Evolutionary conservation across 2,888 invertebrate species (phyloP).

Genomic region (Tenthredo distinguenda): DNA sequence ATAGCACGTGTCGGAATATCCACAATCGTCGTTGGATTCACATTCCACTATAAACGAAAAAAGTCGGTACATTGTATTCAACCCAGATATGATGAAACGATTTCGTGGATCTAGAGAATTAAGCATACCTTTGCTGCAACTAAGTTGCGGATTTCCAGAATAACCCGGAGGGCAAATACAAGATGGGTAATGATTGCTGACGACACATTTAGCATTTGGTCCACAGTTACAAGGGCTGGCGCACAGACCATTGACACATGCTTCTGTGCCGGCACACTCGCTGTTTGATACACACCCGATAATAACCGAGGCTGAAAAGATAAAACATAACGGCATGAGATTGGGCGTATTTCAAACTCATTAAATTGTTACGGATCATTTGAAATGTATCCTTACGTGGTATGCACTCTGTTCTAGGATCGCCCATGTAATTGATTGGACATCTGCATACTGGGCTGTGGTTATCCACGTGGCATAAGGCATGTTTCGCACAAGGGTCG

Average conservation of each 20-base stretch:
- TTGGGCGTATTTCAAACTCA: no score
- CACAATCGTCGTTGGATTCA: conserved; percentile 89
- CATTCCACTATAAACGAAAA: conserved; percentile 85
- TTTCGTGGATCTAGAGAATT: not conserved
- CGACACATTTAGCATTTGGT: conserved; percentile 89
- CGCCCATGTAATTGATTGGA: conserved; percentile 88
- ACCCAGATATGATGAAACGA: not conserved
- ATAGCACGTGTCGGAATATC: conserved; percentile 89
- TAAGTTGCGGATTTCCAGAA: conserved; percentile 91
- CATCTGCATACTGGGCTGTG: conserved; percentile 90
- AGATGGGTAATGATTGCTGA: conserved; percentile 91
- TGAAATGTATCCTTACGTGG: conserved; percentile 84
- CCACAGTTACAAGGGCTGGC: conserved; percentile 93
- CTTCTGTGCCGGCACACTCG: conserved; percentile 90
- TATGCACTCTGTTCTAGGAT: conserved; percentile 85
- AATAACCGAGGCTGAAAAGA: conserved; percentile 79
- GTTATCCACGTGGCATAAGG: conserved; percentile 90
- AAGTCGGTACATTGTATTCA: conserved; percentile 41
- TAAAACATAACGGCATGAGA: not conserved
- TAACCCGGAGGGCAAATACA: conserved; percentile 91
- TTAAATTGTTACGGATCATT: not conserved
- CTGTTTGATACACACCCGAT: conserved; percentile 89
- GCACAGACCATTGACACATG: conserved; percentile 90
- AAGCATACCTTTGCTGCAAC: conserved; percentile 85
- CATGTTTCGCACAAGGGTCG: conserved; percentile 88